A percentile compares a stretch with the other conserved stretches of the same genome.
phyloP scores from a whole-genome alignment of 2,888 invertebrate species.

The Pammene fasciana region DNA sequence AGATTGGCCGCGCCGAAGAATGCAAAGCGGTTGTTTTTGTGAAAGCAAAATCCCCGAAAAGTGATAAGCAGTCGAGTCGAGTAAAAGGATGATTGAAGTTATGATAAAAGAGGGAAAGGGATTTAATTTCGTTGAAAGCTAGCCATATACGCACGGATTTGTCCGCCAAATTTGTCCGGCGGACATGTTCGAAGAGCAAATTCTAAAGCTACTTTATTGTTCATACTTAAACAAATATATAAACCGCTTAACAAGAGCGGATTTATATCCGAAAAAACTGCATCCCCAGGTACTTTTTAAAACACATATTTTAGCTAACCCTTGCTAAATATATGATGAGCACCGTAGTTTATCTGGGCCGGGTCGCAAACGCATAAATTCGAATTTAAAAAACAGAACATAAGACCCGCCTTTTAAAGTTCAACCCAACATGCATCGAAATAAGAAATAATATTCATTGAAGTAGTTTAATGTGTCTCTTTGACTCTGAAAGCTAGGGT shows the following conservation, averaged over 20 bases:
- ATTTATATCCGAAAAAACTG: neutral
- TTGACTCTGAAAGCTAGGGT: neutral
- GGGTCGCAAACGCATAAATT: slow-evolving; percentile 30
- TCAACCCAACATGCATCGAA: neutral
- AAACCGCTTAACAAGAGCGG: slow-evolving; percentile 2
- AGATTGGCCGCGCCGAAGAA: slow-evolving; percentile 16
- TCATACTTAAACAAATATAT: neutral
- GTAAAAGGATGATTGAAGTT: neutral
- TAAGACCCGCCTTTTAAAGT: neutral
- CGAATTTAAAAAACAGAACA: neutral
- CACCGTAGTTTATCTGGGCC: slow-evolving; percentile 20
- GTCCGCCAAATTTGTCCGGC: no score
- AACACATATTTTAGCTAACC: slow-evolving; percentile 31
- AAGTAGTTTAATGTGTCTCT: neutral
- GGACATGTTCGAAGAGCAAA: no score
- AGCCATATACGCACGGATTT: no score
- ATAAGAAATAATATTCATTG: neutral
- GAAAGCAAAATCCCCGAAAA: slow-evolving; percentile 2
- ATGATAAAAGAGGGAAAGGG: neutral
- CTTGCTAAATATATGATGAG: slow-evolving; percentile 34
- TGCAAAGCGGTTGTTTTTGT: slow-evolving; percentile 12
- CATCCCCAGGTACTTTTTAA: slow-evolving; percentile 23
- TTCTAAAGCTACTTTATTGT: no score
- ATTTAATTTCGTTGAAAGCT: neutral
- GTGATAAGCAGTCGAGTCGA: slow-evolving; percentile 14